phyloP scores from a whole-genome alignment of 2,113 vertebrate genomes.

The Ceyx cyanopectus region DNA sequence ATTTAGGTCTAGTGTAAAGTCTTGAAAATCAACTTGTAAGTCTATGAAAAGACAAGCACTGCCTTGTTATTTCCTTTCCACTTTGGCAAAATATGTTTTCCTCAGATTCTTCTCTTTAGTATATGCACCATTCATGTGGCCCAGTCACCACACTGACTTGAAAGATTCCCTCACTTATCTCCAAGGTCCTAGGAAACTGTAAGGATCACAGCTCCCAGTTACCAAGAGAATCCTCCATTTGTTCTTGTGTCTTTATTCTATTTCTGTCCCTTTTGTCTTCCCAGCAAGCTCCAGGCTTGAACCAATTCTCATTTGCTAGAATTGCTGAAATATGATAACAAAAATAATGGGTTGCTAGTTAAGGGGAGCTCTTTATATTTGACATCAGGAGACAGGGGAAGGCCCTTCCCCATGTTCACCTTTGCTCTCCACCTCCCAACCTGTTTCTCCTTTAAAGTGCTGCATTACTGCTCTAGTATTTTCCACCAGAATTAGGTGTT shows the following conservation, averaged over 20 bases:
- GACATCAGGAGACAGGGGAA: background rate
- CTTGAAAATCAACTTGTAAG: background rate
- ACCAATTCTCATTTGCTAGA: background rate
- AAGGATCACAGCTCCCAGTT: background rate
- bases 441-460: background rate
- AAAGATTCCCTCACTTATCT: background rate
- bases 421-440: background rate
- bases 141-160: background rate
- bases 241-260: background rate
- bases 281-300: background rate
- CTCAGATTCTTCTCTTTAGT: background rate
- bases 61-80: background rate
- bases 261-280: background rate
- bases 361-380: background rate
- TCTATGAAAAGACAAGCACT: background rate
- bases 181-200: background rate
- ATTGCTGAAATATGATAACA: background rate
- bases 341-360: background rate
- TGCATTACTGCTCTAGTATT: background rate
- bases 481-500: background rate
- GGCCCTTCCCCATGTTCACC: background rate
- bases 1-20: background rate
- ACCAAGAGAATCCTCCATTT: background rate
- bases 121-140: background rate
- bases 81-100: background rate